Evolutionary conservation across 2,797 vertebrate species (phyloP).

Genomic region (Gymnothorax javanicus): DNA sequence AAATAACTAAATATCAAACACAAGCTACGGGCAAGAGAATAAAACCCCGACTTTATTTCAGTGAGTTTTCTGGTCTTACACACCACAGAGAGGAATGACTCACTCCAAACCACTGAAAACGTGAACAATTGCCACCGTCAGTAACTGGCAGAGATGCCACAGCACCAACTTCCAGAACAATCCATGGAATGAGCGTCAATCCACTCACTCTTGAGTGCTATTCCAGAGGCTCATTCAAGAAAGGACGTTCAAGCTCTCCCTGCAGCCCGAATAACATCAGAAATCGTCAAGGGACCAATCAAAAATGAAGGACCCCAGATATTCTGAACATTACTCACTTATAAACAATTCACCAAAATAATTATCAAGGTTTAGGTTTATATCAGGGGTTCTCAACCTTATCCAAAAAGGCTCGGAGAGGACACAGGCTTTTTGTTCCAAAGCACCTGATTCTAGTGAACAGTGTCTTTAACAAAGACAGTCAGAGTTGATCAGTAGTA

Average conservation of each 20-base stretch:
- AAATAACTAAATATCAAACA: neutral
- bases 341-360: too few relatives aligned
- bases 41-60: neutral
- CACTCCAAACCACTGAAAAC: neutral
- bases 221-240: neutral
- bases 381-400: too few relatives aligned
- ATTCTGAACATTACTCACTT: constrained; percentile 60
- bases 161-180: neutral
- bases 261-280: constrained; percentile 65
- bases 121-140: neutral
- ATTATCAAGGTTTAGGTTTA: too few relatives aligned
- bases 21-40: neutral
- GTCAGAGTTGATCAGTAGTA: too few relatives aligned
- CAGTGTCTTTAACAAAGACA: too few relatives aligned
- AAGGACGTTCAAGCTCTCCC: constrained; percentile 31
- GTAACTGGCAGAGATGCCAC: neutral
- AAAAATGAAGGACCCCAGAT: constrained; percentile 77
- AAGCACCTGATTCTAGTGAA: too few relatives aligned
- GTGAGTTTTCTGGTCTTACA: neutral
- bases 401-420: too few relatives aligned
- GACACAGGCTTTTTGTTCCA: too few relatives aligned
- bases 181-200: neutral
- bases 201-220: neutral
- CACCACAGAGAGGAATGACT: neutral
- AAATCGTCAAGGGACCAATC: constrained; percentile 68